Percentiles rank a stretch among this genome's conserved stretches.
Conservation (phyloP, 2,888 invertebrate species). For the Beris chalybata region DNA sequence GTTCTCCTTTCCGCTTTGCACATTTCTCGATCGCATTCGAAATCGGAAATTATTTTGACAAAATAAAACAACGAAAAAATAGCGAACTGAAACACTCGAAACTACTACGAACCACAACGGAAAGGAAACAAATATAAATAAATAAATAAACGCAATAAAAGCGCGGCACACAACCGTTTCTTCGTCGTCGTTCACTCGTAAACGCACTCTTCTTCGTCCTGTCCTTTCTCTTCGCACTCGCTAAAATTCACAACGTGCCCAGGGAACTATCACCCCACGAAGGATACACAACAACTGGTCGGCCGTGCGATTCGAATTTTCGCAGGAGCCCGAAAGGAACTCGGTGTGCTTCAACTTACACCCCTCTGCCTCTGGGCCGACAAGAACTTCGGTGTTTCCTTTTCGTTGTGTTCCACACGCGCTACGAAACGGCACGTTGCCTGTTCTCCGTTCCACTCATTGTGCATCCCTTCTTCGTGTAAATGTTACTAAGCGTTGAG, state of each 20-base stretch:
- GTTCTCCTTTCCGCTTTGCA: slow-evolving; percentile 28
- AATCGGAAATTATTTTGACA: slow-evolving; percentile 35
- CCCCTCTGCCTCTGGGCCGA: neutral
- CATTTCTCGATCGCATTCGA: slow-evolving; percentile 38
- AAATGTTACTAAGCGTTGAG: no score
- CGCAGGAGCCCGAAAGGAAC: slow-evolving; percentile 1
- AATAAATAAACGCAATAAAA: slow-evolving; percentile 41
- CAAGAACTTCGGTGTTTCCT: neutral
- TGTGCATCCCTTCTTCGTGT: no score
- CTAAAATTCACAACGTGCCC: slow-evolving; percentile 43
- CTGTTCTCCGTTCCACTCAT: no score
- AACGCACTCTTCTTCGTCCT: slow-evolving; percentile 34
- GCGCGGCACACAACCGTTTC: slow-evolving; percentile 41
- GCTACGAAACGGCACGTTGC: no score
- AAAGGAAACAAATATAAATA: slow-evolving; percentile 42
- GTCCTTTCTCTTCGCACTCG: slow-evolving; percentile 45
- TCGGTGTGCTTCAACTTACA: neutral
- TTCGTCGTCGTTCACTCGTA: slow-evolving; percentile 8
- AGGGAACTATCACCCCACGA: slow-evolving; percentile 53
- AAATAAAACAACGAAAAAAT: slow-evolving; percentile 38
- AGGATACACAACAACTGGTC: slow-evolving; percentile 57
- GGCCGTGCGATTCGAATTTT: slow-evolving; percentile 22
- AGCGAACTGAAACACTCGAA: slow-evolving; percentile 37
- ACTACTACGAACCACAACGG: slow-evolving; percentile 29
- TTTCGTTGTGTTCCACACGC: no score